Base-by-base conservation (phyloP, 2,113 vertebrate genomes). In the Tachuris rubrigastra region DNA sequence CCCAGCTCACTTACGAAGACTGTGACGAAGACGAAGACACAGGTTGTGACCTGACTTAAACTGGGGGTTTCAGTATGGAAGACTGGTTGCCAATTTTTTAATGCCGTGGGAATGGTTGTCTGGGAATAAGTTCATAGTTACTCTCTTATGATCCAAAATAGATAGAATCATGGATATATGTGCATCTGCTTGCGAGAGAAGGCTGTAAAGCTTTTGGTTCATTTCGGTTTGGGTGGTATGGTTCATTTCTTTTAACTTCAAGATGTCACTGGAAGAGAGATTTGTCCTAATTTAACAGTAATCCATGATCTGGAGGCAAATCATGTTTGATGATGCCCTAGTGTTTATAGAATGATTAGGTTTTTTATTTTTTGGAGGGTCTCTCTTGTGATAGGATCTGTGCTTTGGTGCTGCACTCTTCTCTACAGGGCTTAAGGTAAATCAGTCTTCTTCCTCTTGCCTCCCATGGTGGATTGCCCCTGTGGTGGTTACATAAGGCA, bases 391-490 rank as follows among this genome's bases (percentile, higher is more conserved):
- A 67, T 68, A 93, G 65, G 33, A 84, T 95, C 85, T 42, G 39
- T 88, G 55, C 75, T 94, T 87, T 72, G 72, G 68, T 60, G 72
- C 55, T 87, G 53, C 25, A 11, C 23, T 83, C 60, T 87, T 87
- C 79, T 96, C 85, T 86, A 14, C 44, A 49, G 56, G 65, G 68
- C 52, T 90, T 83, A 88, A 80, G 86, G 93, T 83, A 86, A 84
- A 93, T 81, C 82, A 53, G 0, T 84, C 82, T 47, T 74, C 69
- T 62, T 87, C 47, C 65, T 84, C 23, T n/a, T 67, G 42, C 56
- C 30, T 90, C 75, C 95, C 37, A 25, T 83, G 72, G 72, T 90
- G 93, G 88, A 75, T 93, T 93, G 69, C 76, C 93, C 79, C 80
- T 5, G 3, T 82, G 85, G 58, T 85, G 90, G 85, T 90, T 95